A percentile compares a stretch with the other conserved stretches of the same genome.
Evolutionary conservation across 1,140 invertebrate genomes (phyloP).

Genomic region (Ips nitidus): DNA sequence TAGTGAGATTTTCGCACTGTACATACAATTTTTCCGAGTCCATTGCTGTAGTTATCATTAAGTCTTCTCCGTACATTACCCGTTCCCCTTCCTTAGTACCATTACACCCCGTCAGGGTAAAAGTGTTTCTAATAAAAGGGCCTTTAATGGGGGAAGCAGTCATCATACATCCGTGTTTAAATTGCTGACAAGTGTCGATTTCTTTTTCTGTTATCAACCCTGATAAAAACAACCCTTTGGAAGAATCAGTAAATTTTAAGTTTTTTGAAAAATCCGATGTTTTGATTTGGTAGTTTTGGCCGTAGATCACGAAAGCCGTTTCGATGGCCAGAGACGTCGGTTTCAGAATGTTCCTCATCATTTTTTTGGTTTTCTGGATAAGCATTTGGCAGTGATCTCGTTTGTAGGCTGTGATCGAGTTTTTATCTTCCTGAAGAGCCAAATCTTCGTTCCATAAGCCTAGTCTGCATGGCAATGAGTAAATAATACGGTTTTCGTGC

Average conservation of each 20-base stretch:
- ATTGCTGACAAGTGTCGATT: conserved; percentile 45
- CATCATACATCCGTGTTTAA: conserved; percentile 46
- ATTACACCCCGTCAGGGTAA: conserved; percentile 40
- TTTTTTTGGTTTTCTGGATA: conserved; percentile 46
- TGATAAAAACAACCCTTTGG: conserved; percentile 44
- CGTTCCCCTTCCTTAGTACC: conserved; percentile 35
- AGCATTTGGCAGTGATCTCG: conserved; percentile 45
- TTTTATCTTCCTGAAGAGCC: conserved; percentile 43
- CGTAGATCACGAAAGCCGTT: conserved; percentile 38
- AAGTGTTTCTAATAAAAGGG: conserved; percentile 47
- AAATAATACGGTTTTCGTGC: conserved; percentile 45
- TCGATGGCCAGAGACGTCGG: conserved; percentile 39
- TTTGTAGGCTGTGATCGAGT: conserved; percentile 43
- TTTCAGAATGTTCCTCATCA: conserved; percentile 46
- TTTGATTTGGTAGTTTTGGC: conserved; percentile 45
- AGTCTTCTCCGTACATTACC: conserved; percentile 47
- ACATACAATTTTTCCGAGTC: conserved; percentile 45
- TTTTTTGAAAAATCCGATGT: conserved; percentile 39
- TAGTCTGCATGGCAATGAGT: conserved; percentile 42
- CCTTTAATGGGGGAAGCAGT: conserved; percentile 40
- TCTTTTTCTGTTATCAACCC: conserved; percentile 47
- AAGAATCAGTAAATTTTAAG: conserved; percentile 28
- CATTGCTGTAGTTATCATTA: conserved; percentile 38
- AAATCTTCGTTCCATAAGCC: conserved; percentile 49
- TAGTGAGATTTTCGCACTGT: conserved; percentile 45